Conservation (phyloP, 2,113 vertebrate species). For the Engystomops pustulosus region DNA sequence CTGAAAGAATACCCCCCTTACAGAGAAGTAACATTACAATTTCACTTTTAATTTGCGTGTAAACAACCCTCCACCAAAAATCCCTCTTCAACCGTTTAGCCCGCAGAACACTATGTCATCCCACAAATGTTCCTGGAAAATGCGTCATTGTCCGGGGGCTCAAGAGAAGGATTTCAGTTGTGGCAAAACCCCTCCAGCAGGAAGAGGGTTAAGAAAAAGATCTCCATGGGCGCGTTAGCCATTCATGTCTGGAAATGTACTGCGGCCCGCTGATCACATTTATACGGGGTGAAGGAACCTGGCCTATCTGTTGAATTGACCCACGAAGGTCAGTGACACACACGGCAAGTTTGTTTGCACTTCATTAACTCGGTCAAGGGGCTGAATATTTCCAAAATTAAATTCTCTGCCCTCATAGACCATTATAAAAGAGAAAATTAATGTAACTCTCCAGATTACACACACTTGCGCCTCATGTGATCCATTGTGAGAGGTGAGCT, state of each 20-base stretch:
- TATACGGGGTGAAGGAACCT: conserved; percentile 11
- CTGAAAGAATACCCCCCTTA: conserved; percentile 82
- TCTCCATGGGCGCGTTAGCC: neutral
- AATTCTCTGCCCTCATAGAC: neutral
- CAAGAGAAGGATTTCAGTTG: neutral
- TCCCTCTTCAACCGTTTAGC: conserved; percentile 77
- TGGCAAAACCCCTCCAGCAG: neutral
- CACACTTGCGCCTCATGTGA: neutral
- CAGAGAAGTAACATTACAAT: conserved; percentile 86
- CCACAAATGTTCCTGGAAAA: conserved; percentile 68
- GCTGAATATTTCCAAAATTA: conserved; percentile 7
- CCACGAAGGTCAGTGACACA: conserved; percentile 15
- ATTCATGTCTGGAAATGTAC: conserved; percentile 41
- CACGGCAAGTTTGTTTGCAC: conserved; percentile 33
- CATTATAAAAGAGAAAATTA: neutral
- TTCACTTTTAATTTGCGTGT: conserved; percentile 85
- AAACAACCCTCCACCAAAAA: conserved; percentile 84
- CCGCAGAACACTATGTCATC: conserved; percentile 71
- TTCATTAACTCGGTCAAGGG: conserved; percentile 23
- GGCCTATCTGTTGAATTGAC: conserved; percentile 20
- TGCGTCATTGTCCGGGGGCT: conserved; percentile 68
- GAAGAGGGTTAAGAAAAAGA: conserved; percentile 30
- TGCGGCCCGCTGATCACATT: conserved; percentile 12
- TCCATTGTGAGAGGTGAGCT: conserved; percentile 60
- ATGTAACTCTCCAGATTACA: neutral